These are phyloP conservation scores for Oncorhynchus kisutch DNA, from an alignment of 2,113 vertebrate species.

Conservation along the genomic window DNA sequence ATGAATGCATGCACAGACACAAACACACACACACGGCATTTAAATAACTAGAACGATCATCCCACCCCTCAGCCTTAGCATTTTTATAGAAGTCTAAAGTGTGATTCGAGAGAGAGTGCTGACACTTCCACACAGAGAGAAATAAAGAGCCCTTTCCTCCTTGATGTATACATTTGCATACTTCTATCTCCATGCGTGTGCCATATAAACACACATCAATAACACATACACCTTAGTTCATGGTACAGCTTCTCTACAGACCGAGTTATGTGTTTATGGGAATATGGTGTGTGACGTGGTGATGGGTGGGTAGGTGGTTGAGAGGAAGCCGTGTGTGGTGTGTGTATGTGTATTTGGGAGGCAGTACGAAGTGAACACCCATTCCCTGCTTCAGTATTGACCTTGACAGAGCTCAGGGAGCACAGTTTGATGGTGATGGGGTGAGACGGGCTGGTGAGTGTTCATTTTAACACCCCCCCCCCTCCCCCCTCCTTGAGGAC, in stretches of 20 bases:
- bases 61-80: constrained; percentile 38
- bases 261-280: constrained; percentile 40
- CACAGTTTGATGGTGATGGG: too few relatives aligned
- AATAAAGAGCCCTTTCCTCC: constrained; percentile 24
- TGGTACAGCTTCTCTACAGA: constrained; percentile 28
- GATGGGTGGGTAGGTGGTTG: too few relatives aligned
- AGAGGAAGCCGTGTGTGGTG: too few relatives aligned
- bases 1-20: too few relatives aligned
- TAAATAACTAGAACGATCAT: constrained; percentile 47
- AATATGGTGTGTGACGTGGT: neutral
- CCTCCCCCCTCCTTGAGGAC: too few relatives aligned
- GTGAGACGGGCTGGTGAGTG: too few relatives aligned
- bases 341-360: too few relatives aligned
- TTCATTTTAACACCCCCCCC: too few relatives aligned
- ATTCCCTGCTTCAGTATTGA: too few relatives aligned
- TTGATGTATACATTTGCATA: constrained; percentile 59
- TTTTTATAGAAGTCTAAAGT: constrained; percentile 43
- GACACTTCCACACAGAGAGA: constrained; percentile 43
- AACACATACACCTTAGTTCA: constrained; percentile 37
- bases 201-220: constrained; percentile 46
- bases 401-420: too few relatives aligned
- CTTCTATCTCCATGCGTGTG: constrained; percentile 8
- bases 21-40: constrained; percentile 13
- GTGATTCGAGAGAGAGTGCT: constrained; percentile 19
- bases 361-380: too few relatives aligned